phyloP scores from a whole-genome alignment of 1,140 invertebrate genomes.

The Drosophila nebulosa region DNA sequence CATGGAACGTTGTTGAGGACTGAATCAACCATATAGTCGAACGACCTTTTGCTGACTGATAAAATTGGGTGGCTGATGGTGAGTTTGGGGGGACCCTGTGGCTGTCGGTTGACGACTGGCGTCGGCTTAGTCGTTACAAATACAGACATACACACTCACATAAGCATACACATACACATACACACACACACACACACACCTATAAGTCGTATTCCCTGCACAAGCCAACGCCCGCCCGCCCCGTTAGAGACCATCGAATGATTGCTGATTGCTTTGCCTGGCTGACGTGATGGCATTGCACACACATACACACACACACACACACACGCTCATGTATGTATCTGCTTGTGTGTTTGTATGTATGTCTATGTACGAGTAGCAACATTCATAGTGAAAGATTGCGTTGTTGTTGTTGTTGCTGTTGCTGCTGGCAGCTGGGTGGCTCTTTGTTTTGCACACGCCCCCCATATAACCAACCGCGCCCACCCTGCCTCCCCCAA shows the following conservation, averaged over 20 bases:
- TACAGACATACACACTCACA: constrained; percentile 21
- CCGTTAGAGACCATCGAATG: constrained; percentile 29
- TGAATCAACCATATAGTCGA: constrained; percentile 56
- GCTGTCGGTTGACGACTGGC: constrained; percentile 40
- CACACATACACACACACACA: constrained; percentile 37
- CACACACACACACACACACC: constrained; percentile 14
- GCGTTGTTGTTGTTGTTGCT: background rate
- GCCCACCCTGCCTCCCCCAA: constrained; percentile 17
- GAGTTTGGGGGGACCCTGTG: constrained; percentile 34
- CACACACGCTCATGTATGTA: constrained; percentile 2
- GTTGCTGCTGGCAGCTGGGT: constrained; percentile 35
- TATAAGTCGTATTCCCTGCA: constrained; percentile 43
- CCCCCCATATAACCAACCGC: constrained; percentile 4
- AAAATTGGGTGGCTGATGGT: constrained; percentile 62
- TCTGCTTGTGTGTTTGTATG: constrained; percentile 6
- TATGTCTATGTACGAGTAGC: constrained; percentile 21
- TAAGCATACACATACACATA: background rate
- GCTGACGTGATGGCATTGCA: constrained; percentile 66
- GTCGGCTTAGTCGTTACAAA: constrained; percentile 49
- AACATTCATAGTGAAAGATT: constrained; percentile 27
- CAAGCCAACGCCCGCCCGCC: constrained; percentile 45
- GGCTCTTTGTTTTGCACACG: constrained; percentile 63
- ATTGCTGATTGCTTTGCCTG: constrained; percentile 78
- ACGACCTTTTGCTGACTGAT: constrained; percentile 76
- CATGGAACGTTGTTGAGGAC: constrained; percentile 8